Conservation (phyloP, 2,113 vertebrate genomes). For the Phalacrocorax carbo region DNA sequence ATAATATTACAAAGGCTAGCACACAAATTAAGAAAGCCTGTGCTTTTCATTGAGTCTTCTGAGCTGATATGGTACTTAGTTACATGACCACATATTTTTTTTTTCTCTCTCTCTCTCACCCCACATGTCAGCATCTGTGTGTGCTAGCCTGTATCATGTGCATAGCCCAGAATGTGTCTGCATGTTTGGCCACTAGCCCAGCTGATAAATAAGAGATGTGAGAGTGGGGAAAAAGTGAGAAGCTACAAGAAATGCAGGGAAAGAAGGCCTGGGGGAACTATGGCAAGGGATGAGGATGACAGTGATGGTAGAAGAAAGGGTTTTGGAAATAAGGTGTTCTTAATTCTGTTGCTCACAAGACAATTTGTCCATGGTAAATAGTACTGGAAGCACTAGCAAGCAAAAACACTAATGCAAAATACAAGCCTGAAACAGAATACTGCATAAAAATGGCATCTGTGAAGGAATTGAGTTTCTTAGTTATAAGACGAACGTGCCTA, state of each 20-base stretch:
- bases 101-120: background rate
- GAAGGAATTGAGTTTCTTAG: background rate
- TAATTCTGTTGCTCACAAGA: background rate
- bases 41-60: background rate
- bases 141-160: background rate
- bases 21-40: background rate
- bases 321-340: background rate
- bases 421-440: background rate
- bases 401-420: background rate
- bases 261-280: accelerated
- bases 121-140: background rate
- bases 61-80: background rate
- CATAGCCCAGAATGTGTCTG: background rate
- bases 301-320: background rate
- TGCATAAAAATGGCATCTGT: background rate
- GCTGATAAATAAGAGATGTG: background rate
- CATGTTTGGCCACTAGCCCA: background rate
- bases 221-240: background rate
- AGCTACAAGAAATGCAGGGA: background rate
- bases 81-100: background rate
- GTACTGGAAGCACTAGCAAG: background rate
- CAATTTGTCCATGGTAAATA: background rate
- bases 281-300: background rate
- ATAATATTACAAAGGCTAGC: background rate
- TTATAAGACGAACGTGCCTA: background rate